Evolutionary conservation across 2,113 vertebrate species (phyloP).

Genomic region (Tringa solitaria): DNA sequence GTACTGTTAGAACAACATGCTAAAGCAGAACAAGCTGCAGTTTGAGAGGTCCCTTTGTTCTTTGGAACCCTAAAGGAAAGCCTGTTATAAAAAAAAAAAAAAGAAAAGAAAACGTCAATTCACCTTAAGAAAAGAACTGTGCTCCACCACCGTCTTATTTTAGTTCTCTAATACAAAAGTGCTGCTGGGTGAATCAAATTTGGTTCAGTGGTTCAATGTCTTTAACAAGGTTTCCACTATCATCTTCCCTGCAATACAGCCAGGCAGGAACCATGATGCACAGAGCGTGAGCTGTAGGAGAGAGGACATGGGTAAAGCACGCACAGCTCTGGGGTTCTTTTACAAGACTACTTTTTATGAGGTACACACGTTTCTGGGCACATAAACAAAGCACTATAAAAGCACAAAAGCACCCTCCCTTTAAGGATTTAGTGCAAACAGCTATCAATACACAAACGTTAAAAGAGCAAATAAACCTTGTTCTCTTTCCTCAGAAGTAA

Average conservation of each 20-base stretch:
- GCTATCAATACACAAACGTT: background rate
- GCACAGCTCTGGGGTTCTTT: background rate
- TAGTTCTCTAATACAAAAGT: background rate
- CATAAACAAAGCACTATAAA: background rate
- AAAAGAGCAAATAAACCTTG: background rate
- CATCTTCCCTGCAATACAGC: background rate
- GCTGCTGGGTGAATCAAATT: background rate
- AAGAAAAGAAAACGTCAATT: background rate
- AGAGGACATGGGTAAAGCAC: background rate
- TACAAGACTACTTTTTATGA: background rate
- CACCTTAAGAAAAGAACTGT: background rate
- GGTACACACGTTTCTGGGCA: background rate
- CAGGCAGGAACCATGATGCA: background rate
- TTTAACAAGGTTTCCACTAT: background rate
- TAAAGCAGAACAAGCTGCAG: background rate
- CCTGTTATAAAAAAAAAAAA: background rate
- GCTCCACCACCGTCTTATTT: background rate
- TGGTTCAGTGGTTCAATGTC: background rate
- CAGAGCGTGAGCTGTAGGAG: background rate
- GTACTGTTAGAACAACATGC: background rate
- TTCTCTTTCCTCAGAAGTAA: background rate
- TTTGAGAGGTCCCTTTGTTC: constrained; percentile 6
- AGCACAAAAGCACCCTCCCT: background rate
- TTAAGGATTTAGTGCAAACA: background rate
- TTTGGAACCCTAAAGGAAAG: background rate